Conservation (phyloP, 1,140 invertebrate species). For the Lineus longissimus region DNA sequence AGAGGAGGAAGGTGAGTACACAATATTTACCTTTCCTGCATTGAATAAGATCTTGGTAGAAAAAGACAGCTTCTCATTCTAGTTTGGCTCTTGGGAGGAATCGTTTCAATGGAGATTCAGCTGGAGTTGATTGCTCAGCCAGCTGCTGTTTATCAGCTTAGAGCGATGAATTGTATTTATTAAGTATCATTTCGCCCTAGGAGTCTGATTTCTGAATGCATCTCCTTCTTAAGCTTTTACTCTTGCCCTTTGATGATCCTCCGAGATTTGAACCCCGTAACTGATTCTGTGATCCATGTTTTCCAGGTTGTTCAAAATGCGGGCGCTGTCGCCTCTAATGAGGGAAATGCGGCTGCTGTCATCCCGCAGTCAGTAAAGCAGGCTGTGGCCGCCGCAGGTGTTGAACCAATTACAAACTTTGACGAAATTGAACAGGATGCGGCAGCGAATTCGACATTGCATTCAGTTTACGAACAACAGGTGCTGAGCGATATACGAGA, state of each 20-base stretch:
- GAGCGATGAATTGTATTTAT: background rate
- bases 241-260: too few species aligned
- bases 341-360: conserved; percentile 28
- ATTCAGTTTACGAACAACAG: conserved; percentile 54
- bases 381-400: conserved; percentile 56
- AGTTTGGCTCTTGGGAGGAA: background rate
- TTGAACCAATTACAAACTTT: conserved; percentile 53
- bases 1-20: conserved; percentile 70
- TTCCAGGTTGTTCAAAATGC: conserved; percentile 51
- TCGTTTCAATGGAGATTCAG: background rate
- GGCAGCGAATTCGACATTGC: conserved; percentile 49
- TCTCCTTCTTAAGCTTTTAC: too few species aligned
- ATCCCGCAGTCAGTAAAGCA: conserved; percentile 53
- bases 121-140: background rate
- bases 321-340: conserved; percentile 16
- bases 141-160: background rate
- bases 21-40: background rate
- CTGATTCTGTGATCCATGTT: too few species aligned
- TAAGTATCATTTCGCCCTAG: background rate
- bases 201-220: background rate
- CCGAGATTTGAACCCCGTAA: too few species aligned
- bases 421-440: conserved; percentile 54
- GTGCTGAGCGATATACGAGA: conserved; percentile 50
- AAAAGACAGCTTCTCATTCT: background rate
- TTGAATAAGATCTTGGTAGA: too few species aligned